Conservation (phyloP, 37 sponge, comb jelly and placozoan species). For the Ianthella basta region DNA sequence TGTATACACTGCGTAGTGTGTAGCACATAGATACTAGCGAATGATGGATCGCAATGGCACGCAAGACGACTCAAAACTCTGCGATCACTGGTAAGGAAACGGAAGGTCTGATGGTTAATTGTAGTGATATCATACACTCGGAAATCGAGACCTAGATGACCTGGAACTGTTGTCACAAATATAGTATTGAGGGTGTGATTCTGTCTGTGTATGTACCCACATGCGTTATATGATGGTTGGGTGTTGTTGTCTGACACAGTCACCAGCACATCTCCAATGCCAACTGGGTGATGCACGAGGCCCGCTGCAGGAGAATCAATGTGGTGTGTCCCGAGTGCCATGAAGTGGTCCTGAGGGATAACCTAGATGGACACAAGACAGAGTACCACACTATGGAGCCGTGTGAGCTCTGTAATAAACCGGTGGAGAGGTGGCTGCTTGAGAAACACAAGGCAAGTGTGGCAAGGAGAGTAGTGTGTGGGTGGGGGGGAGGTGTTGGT, state of each 20-base stretch:
- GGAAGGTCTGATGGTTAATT: background rate
- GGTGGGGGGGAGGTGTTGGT: no score
- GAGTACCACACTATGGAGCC: constrained; percentile 58
- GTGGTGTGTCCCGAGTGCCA: constrained; percentile 54
- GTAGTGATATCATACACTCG: no score
- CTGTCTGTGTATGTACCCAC: background rate
- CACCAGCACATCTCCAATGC: constrained; percentile 34
- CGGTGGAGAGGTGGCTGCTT: constrained; percentile 32
- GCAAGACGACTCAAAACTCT: background rate
- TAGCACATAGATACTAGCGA: no score
- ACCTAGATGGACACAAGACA: constrained; percentile 59
- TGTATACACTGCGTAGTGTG: no score
- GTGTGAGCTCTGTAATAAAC: constrained; percentile 57
- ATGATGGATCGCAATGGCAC: no score
- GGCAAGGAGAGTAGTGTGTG: background rate
- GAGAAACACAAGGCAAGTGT: constrained; percentile 78
- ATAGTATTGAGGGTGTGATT: background rate
- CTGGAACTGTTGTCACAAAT: no score
- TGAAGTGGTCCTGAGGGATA: constrained; percentile 49
- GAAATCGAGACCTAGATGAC: no score
- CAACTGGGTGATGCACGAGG: constrained; percentile 55
- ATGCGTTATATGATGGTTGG: background rate
- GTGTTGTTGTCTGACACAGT: constrained; percentile 28
- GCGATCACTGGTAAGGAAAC: background rate
- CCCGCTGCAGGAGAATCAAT: constrained; percentile 54